Base-by-base conservation (phyloP, 2,888 invertebrate genomes). In the Pachymerium ferrugineum region DNA sequence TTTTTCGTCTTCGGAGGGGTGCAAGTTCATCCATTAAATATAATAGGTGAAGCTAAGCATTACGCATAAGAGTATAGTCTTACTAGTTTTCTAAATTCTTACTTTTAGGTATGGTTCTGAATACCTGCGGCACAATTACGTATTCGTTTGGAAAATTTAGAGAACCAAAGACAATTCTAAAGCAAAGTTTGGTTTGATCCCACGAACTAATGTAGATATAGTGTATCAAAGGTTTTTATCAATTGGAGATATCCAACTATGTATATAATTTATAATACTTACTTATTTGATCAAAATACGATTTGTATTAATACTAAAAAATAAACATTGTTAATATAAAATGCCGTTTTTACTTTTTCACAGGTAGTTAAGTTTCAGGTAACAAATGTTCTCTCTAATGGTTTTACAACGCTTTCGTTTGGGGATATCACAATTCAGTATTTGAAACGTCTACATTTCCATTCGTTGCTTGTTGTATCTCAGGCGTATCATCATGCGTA, bases 1-100 rank as follows among this genome's bases (percentile, higher is more conserved):
- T 79, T 84, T 74, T 81, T 84, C 74, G 80, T 81, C 0, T 84
- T 84, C 78, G 84, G 83, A 6, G 84, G 84, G 0, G 80, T 84
- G 3, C 80, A 80, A 74, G 77, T 77, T 42, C 77, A 79, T 75
- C 76, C 77, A 14, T 69, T 79, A 12, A 80, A 77, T 73, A 73
- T 78, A 33, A 74, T 79, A 38, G 84, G 84, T 74, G 80, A 74
- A 75, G 33, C 12, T 67, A 16, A 10, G 3, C 8, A 10, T 73
- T 8, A 1, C 16, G 14, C 1, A 72, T 25, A 10, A 14, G 2
- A 47, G 10, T 38, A 33, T 54, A 25, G n/a, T 38, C 10, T 12
- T 10, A 16, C 16, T 38, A 16, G 4, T 16, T 16, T 38, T 16
- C 12, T 38, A 16, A n/a, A n/a, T 72, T 35, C 35, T 68, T 68